Evolutionary conservation across 2,113 vertebrate genomes (phyloP), one percentile per base, ranked within the genome.

Genomic region (Stegastes partitus): DNA sequence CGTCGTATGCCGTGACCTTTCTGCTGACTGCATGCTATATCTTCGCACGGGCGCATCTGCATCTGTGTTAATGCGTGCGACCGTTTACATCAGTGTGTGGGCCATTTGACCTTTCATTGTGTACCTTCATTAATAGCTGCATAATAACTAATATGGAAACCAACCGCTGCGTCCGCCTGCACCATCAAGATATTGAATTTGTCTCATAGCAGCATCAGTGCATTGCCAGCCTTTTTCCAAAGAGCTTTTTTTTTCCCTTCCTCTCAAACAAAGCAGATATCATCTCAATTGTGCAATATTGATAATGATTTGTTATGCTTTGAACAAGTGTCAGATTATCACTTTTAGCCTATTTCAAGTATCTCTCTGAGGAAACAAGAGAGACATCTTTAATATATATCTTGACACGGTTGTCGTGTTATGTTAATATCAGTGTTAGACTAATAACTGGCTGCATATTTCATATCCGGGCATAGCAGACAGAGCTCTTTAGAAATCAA

Each of bases 401-500:
- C 82, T 82, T 61, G 75, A 86, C 79, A 85, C 6, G 55, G 73
- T 70, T 90, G 79, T 86, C 70, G 4, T 74, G 81, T 88, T 82
- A 85, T 79, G 87, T 86, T 91, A 88, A 86, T 90, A 87, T 87
- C 81, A 83, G 65, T 61, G 77, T 79, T 71, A 64, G 71, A 65
- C 74, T 88, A 87, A 91, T 89, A 87, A 83, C 82, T 47, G 37
- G 81, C 78, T 90, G 79, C 64, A 80, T 85, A 81, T 90, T 91
- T 92, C 74, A 88, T 89, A 89, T 89, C 81, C 70, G 62, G 62
- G 67, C 42, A 51, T 37, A 69, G 82, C 76, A 86, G 84, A 88
- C 66, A 85, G 56, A 70, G 82, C 84, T 86, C 86, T 91, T 92
- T 89, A 87, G 81, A 88, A 93, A 92, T 92, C 87, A 91, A 91